Evolutionary conservation across 2,888 invertebrate genomes (phyloP), one percentile per base, ranked within the genome.

Genomic region (Brachyopa scutellaris): DNA sequence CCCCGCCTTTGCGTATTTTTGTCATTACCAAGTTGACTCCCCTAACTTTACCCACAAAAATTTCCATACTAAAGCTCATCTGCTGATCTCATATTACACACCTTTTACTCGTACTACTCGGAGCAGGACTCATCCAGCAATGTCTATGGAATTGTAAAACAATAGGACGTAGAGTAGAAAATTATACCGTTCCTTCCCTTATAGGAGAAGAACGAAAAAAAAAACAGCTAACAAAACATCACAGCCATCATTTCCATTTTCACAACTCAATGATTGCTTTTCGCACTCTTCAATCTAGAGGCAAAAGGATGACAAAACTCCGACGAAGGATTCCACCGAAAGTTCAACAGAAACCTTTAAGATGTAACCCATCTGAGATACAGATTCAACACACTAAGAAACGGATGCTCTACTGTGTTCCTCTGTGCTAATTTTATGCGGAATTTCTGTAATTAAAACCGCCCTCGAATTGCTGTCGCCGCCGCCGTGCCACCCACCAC

Each of bases 401-500:
- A n/a, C n/a, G n/a, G n/a, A n/a, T 67, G 11, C 19, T 47, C 55
- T 36, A 5, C 21, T 59, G 31, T 45, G 23, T n/a, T 53, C 49
- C n/a, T 62, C 59, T 67, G 29, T 83, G 83, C 78, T 83, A 83
- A 83, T 83, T 78, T 83, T 73, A 83, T 83, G 78, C 83, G 83
- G 78, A 78, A 83, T 83, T 80, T 83, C 76, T 78, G 83, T 83
- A 83, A 83, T 83, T 83, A 83, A 83, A 83, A 78, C 83, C 83
- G 66, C 78, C 78, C 61, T 77, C 62, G 57, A 51, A 69, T 78
- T 78, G 72, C 55, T n/a, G n/a, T n/a, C n/a, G n/a, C n/a, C 49
- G 11, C 26, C 51, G 42, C 19, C 40, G 26, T 31, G 26, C 17
- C 8, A n/a, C 1, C n/a, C 40, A 40, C 23, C 29, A 19, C 23